A percentile compares a stretch with the other conserved stretches of the same genome.
These are phyloP conservation scores for Peribatodes rhomboidaria DNA, from an alignment of 2,888 invertebrate species.

Conservation along the genomic window DNA sequence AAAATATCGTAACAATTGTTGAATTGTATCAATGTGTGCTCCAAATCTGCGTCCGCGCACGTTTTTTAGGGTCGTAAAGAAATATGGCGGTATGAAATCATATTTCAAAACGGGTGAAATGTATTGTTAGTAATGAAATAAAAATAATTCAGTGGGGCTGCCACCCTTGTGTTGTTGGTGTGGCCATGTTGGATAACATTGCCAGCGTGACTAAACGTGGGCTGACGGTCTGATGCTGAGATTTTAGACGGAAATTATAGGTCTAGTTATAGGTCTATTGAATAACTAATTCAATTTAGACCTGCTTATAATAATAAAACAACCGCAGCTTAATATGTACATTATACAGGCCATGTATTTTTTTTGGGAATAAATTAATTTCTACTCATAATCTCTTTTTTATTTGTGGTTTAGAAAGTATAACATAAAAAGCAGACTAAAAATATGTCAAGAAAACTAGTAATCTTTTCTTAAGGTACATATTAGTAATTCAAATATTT, in stretches of 20 bases:
- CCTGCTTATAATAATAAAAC: too few relatives aligned
- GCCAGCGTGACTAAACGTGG: conserved; percentile 72
- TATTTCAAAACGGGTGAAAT: conserved; percentile 85
- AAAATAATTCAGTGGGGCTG: conserved; percentile 73
- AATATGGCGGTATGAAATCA: conserved; percentile 85
- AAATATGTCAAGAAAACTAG: too few relatives aligned
- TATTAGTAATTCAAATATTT: too few relatives aligned
- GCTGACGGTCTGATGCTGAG: conserved; percentile 9
- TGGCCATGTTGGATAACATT: conserved; percentile 79
- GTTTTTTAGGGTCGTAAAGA: conserved; percentile 54
- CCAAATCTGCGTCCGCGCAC: conserved; percentile 58
- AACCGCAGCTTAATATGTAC: too few relatives aligned
- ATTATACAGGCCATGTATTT: too few relatives aligned
- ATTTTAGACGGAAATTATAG: conserved; percentile 14
- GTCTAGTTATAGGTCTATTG: neutral
- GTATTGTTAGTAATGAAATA: conserved; percentile 84
- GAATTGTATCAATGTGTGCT: conserved; percentile 48
- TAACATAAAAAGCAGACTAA: too few relatives aligned
- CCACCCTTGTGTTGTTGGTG: conserved; percentile 59
- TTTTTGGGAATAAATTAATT: too few relatives aligned
- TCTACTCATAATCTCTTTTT: too few relatives aligned
- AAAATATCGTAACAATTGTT: conserved; percentile 41
- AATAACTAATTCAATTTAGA: neutral
- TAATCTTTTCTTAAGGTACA: too few relatives aligned
- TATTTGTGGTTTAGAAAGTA: too few relatives aligned